Base-by-base conservation (phyloP, 2,797 vertebrate species). In the Melanotaenia pygmaea region DNA sequence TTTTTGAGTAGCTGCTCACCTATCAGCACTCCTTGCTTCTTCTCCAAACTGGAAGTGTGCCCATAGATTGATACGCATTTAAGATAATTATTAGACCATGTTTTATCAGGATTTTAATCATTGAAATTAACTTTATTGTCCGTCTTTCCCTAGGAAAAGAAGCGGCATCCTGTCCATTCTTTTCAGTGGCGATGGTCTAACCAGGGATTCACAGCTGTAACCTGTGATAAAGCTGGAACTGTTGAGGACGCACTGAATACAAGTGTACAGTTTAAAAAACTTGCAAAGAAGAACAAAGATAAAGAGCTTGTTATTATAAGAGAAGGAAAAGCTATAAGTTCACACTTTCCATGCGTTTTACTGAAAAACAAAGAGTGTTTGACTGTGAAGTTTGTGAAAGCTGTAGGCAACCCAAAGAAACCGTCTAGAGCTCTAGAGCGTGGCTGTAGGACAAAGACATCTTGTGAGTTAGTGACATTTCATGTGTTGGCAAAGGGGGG, bases 301-400 rank as follows among this genome's bases (percentile, higher is more conserved):
- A 86, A 74, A 69, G 84, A 90, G 38, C 81, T 89, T 70, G 62
- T 91, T 35, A 47, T 91, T 47, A 0, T 72, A 1, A 75, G 1
- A 62, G 3, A 7, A 11, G 64, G 71, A 0, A 86, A 2, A 76
- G 83, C 61, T 0, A 70, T 89, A 1, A 2, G 58, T 70, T 37
- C 74, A 59, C 77, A 89, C 45, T 87, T 65, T 57, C 88, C 80
- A 0, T 91, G 88, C 68, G 26, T 11, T 4, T 60, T 79, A 50
- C 77, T 88, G 38, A 2, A 72, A 47, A 3, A 28, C 1, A 30
- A 53, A 7, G 53, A 35, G 10, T 0, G 0, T 5, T 10, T 89
- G 12, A 80, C 0, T 54, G 18, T 89, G 0, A 74, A 32, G 7
- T 86, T 58, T 38, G 0, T 87, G 0, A 81, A 83, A 76, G 10